Percentiles rank a stretch among this genome's conserved stretches.
Evolutionary conservation across 1,140 invertebrate genomes (phyloP).

Genomic region (Danaus melanippus): DNA sequence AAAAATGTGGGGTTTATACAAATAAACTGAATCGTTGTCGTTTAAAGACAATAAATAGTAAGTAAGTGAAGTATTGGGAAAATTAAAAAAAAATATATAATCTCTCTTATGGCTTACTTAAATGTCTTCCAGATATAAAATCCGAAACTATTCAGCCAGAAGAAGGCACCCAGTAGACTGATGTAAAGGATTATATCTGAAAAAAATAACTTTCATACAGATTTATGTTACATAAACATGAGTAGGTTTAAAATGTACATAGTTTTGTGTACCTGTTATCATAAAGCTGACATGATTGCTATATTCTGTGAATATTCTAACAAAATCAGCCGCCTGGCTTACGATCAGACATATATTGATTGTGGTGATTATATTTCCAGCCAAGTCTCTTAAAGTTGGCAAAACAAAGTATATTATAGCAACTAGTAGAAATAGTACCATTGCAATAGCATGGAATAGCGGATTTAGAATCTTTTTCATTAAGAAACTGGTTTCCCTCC

Average conservation of each 20-base stretch:
- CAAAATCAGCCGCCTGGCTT: constrained; percentile 82
- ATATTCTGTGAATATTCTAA: constrained; percentile 84
- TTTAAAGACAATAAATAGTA: too few relatives aligned
- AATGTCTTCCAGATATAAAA: constrained; percentile 91
- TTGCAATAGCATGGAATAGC: constrained; percentile 79
- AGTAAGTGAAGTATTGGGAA: too few relatives aligned
- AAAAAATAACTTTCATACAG: constrained; percentile 35
- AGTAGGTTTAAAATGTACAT: constrained; percentile 1
- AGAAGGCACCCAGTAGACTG: constrained; percentile 83
- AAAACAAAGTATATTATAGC: constrained; percentile 88
- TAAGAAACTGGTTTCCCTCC: constrained; percentile 80
- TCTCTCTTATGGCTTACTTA: constrained; percentile 64
- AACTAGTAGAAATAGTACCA: constrained; percentile 80
- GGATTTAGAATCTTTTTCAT: constrained; percentile 83
- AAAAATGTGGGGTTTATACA: too few relatives aligned
- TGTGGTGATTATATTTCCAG: constrained; percentile 88
- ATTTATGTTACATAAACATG: background rate
- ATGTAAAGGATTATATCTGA: constrained; percentile 82
- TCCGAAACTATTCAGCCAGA: constrained; percentile 87
- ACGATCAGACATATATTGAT: constrained; percentile 83
- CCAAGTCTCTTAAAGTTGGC: constrained; percentile 85
- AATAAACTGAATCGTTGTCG: too few relatives aligned
- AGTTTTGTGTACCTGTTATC: constrained; percentile 75
- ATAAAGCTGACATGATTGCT: constrained; percentile 85
- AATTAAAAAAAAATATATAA: too few relatives aligned